Percentiles rank a stretch among this genome's conserved stretches.
Conservation (phyloP, 2,113 vertebrate species). For the Oxyura jamaicensis region DNA sequence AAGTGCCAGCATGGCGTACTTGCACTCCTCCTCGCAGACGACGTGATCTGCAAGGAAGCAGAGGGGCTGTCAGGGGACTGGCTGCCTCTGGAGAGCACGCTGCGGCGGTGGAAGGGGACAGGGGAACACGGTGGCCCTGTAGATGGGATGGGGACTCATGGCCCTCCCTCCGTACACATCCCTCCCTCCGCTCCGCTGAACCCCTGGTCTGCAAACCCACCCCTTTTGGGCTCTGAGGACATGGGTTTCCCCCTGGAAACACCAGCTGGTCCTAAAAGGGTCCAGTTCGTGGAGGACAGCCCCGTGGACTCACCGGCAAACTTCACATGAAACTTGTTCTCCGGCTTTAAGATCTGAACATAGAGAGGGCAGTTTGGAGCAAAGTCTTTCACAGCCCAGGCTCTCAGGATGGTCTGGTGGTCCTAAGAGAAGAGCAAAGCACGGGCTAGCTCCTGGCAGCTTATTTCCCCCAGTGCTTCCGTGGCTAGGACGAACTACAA, state of each 20-base stretch:
- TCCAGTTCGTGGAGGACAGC: not conserved
- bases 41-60: slow-evolving; percentile 80
- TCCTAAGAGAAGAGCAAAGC: slow-evolving; percentile 69
- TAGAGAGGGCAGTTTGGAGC: slow-evolving; percentile 87
- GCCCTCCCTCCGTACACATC: not conserved
- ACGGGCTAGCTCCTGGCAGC: not conserved
- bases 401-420: slow-evolving; percentile 87
- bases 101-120: too few species aligned
- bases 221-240: not conserved
- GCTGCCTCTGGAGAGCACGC: not conserved
- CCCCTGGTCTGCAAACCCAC: not conserved
- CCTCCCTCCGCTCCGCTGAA: not conserved
- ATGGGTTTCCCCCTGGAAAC: not conserved
- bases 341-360: slow-evolving; percentile 87
- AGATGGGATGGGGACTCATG: not conserved
- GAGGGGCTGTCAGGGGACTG: accelerated
- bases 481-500: not conserved
- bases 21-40: slow-evolving; percentile 88
- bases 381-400: slow-evolving; percentile 89
- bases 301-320: slow-evolving; percentile 77
- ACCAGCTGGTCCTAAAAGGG: accelerated
- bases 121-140: not conserved
- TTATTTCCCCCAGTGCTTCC: accelerated
- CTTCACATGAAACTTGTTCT: slow-evolving; percentile 89
- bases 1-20: slow-evolving; percentile 85